phyloP scores from a whole-genome alignment of 2,113 vertebrate species.

The Dendrocopos noguchii region DNA sequence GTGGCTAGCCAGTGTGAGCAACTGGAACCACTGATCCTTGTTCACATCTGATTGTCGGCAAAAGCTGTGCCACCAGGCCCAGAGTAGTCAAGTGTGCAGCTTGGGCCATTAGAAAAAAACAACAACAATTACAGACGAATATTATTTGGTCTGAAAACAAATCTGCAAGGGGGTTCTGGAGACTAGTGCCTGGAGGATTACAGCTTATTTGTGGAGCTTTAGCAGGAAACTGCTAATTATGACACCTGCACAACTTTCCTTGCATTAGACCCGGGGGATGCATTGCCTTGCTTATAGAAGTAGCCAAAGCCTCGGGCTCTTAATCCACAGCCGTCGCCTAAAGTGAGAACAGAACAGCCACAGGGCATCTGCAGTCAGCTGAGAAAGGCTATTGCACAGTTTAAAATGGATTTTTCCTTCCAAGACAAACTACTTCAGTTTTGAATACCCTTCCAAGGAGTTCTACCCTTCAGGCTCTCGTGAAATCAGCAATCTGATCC shows the following conservation, averaged over 20 bases:
- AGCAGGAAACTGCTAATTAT: slow-evolving; percentile 79
- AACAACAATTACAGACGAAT: slow-evolving; percentile 56
- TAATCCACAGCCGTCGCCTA: slow-evolving; percentile 10
- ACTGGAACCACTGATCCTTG: slow-evolving; percentile 41
- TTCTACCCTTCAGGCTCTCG: neutral
- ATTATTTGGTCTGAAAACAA: slow-evolving; percentile 72
- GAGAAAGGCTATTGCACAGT: neutral
- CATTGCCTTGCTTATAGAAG: slow-evolving; percentile 28
- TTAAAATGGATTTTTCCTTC: slow-evolving; percentile 28
- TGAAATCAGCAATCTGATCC: neutral
- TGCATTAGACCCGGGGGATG: slow-evolving; percentile 64
- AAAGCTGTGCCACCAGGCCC: slow-evolving; percentile 32
- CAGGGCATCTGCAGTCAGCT: slow-evolving; percentile 24
- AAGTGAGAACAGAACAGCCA: slow-evolving; percentile 30
- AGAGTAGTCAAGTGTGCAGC: slow-evolving; percentile 62
- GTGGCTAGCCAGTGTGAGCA: neutral
- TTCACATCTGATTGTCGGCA: slow-evolving; percentile 44
- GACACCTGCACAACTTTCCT: slow-evolving; percentile 67
- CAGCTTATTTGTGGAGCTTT: slow-evolving; percentile 66
- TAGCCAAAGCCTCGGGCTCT: slow-evolving; percentile 26
- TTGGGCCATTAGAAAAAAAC: slow-evolving; percentile 59
- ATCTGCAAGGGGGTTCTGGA: slow-evolving; percentile 59
- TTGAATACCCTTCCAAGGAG: neutral
- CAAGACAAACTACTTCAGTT: neutral
- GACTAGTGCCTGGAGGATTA: slow-evolving; percentile 67